phyloP scores from a whole-genome alignment of 2,797 vertebrate species.

The Alca torda region DNA sequence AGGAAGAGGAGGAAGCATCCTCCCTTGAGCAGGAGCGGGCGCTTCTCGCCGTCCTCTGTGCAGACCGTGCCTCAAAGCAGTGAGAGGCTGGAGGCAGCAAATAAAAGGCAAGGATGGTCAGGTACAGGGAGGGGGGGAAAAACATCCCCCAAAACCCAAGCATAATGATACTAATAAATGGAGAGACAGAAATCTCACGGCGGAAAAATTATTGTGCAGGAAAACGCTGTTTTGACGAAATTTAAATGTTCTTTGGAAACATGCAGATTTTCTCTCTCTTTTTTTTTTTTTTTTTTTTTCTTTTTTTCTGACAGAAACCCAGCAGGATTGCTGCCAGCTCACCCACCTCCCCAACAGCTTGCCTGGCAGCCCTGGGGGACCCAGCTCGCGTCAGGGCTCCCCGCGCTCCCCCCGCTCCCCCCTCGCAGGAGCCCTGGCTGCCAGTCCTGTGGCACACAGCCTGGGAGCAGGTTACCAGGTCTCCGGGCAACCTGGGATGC shows the following conservation, averaged over 20 bases:
- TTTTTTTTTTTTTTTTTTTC: conserved; percentile 16
- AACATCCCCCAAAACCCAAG: accelerated
- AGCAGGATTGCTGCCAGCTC: neutral
- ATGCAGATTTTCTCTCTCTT: neutral
- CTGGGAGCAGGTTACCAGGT: neutral
- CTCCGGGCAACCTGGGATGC: neutral
- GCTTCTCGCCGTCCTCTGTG: neutral
- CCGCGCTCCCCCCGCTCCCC: neutral
- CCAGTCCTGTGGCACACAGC: neutral
- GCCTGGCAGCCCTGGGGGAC: conserved; percentile 10
- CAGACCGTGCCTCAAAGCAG: neutral
- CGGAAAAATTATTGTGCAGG: neutral
- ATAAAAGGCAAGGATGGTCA: neutral
- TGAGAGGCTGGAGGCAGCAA: neutral
- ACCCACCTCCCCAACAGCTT: conserved; percentile 8
- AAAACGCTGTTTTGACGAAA: neutral
- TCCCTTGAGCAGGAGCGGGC: accelerated
- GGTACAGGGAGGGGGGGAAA: accelerated
- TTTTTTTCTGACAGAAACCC: conserved; percentile 18
- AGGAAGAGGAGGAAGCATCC: neutral
- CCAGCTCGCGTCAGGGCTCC: neutral
- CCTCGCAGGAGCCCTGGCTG: neutral
- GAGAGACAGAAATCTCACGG: neutral
- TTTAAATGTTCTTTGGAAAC: neutral
- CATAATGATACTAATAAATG: neutral